Conservation (phyloP, 2,113 vertebrate species). For the Corythaeola cristata region DNA sequence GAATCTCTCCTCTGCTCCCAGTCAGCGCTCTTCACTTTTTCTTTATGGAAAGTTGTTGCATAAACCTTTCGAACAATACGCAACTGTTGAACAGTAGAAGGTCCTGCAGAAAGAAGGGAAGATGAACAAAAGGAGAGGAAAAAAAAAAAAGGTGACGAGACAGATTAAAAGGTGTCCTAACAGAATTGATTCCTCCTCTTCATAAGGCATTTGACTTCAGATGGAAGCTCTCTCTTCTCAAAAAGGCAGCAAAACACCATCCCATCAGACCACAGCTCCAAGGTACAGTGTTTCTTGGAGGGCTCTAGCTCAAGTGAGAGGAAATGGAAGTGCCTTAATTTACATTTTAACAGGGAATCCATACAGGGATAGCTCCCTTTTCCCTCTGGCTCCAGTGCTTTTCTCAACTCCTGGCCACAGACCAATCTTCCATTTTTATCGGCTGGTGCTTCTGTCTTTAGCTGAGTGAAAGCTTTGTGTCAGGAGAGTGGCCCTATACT, state of each 20-base stretch:
- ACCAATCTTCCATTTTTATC: background rate
- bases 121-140: background rate
- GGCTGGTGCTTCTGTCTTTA: background rate
- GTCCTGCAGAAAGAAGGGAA: background rate
- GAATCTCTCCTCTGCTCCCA: background rate
- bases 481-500: background rate
- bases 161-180: background rate
- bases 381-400: background rate
- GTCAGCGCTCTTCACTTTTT: background rate
- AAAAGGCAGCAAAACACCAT: background rate
- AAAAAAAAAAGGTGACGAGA: background rate
- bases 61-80: background rate
- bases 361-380: background rate
- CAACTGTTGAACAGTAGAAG: background rate
- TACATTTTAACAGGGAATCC: background rate
- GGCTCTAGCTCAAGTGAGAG: background rate
- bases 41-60: background rate
- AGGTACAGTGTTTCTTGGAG: background rate
- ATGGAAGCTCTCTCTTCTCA: background rate
- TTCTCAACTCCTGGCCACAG: background rate
- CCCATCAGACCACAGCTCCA: background rate
- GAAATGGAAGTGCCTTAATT: background rate
- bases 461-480: background rate
- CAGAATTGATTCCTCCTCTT: background rate
- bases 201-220: background rate